These are phyloP conservation scores for Brotula barbata DNA, from an alignment of 2,797 vertebrate species.

Conservation along the genomic window DNA sequence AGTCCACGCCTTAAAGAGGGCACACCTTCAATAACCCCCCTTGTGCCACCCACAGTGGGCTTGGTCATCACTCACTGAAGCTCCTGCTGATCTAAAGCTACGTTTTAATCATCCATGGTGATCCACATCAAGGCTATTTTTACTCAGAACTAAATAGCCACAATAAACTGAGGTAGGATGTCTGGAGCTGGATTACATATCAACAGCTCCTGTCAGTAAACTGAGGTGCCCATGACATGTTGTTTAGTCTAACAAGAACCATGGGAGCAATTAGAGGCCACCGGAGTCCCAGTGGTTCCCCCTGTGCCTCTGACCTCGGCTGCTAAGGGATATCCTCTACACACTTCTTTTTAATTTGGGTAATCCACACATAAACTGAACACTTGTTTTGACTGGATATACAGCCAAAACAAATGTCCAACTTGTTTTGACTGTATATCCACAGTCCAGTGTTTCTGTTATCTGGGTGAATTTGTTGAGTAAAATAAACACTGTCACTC, in stretches of 20 bases:
- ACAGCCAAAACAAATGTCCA: too few relatives aligned
- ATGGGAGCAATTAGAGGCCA: conserved; percentile 56
- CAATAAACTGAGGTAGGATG: neutral
- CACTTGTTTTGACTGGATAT: neutral
- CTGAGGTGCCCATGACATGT: neutral
- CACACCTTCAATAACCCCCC: neutral
- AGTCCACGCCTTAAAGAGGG: neutral
- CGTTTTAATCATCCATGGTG: conserved; percentile 12
- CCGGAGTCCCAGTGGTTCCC: conserved; percentile 30
- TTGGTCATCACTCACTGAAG: neutral
- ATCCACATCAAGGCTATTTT: neutral
- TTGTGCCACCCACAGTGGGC: conserved; percentile 1
- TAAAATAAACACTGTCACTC: too few relatives aligned
- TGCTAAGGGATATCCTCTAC: conserved; percentile 22
- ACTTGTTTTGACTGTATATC: too few relatives aligned
- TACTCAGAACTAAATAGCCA: neutral
- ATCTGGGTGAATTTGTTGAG: conserved; percentile 19
- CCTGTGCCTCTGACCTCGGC: neutral
- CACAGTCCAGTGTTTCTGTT: conserved; percentile 15
- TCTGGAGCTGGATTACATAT: conserved; percentile 3
- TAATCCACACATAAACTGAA: conserved; percentile 11
- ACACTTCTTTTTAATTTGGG: conserved; percentile 36
- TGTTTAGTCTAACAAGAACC: conserved; percentile 59
- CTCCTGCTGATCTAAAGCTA: neutral
- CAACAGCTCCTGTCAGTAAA: conserved; percentile 18